Evolutionary conservation across 2,113 vertebrate species (phyloP), one percentile per base, ranked within the genome.

Genomic region (Lates calcarifer): DNA sequence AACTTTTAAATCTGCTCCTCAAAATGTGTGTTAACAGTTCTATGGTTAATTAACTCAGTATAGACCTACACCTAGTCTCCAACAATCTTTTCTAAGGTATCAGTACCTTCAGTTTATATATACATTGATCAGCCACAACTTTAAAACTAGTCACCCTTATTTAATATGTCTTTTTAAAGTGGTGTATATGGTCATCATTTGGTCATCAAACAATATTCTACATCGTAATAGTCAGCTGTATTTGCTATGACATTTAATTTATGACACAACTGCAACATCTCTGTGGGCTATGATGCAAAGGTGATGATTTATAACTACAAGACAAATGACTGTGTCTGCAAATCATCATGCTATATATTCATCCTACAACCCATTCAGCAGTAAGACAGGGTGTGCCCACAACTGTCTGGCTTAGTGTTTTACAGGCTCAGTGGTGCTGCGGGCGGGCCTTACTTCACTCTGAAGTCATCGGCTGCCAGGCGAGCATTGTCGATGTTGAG

Each of bases 401-500:
- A 84, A 63, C 74, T 87, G 81, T 85, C 83, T 58, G 49, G 17
- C 22, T 65, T 60, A 13, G 69, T 72, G 49, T 89, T 89, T 79
- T 60, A 77, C 84, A 2, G 15, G 26, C 60, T 61, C 33, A 41
- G 29, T 0, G 1, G 53, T 57, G 33, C 39, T 45, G 41, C 0
- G 68, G 67, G n/a, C 2, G 61, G 33, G 45, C 31, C 92, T 94
- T 81, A 96, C 95, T 96, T 96, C 60, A 96, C 92, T 90, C 93
- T 95, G 91, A 96, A 96, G 88, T 96, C 95, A 80, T 95, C 95
- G 1, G 95, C 95, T 15, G 95, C 95, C 89, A 96, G 89, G 65
- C 95, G 95, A 79, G 95, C 95, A 0, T 96, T 96, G 91, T 96
- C 95, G 2, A 96, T 96, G 90, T 93, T 94, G 58, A 96, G 94